phyloP scores from a whole-genome alignment of 2,113 vertebrate genomes.

The Atractosteus spatula region DNA sequence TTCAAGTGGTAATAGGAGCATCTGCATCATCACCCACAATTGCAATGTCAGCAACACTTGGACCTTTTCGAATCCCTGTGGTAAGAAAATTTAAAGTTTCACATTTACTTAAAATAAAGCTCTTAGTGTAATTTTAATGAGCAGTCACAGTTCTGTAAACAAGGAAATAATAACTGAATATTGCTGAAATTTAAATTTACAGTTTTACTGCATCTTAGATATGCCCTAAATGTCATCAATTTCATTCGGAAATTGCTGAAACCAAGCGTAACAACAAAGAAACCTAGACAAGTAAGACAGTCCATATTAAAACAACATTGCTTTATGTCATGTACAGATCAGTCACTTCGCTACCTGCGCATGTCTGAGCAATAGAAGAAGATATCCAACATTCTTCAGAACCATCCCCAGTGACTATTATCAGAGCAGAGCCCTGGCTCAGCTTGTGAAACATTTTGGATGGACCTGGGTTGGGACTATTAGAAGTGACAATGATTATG shows the following conservation, averaged over 20 bases:
- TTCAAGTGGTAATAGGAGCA: slow-evolving; percentile 15
- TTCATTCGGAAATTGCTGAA: no score
- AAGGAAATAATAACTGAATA: neutral
- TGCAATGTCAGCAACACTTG: slow-evolving; percentile 2
- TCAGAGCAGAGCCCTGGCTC: slow-evolving; percentile 16
- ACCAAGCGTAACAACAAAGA: no score
- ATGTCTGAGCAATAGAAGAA: neutral
- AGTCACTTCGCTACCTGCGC: neutral
- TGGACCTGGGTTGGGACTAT: slow-evolving; percentile 14
- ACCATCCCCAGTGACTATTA: slow-evolving; percentile 13
- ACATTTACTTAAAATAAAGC: no score
- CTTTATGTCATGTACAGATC: neutral
- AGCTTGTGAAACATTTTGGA: slow-evolving; percentile 14
- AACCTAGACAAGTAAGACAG: no score
- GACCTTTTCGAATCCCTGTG: slow-evolving; percentile 13
- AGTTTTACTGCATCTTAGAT: neutral
- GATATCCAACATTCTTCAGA: neutral
- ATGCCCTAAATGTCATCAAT: neutral
- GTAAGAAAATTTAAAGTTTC: neutral
- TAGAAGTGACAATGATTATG: slow-evolving; percentile 13
- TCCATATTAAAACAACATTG: no score
- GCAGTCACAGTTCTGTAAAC: neutral
- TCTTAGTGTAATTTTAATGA: no score
- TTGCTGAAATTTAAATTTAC: neutral
- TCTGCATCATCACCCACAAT: slow-evolving; percentile 9